A percentile compares a stretch with the other conserved stretches of the same genome.
phyloP scores from a whole-genome alignment of 2,797 vertebrate species.

The Hapalemur alaotrensis region DNA sequence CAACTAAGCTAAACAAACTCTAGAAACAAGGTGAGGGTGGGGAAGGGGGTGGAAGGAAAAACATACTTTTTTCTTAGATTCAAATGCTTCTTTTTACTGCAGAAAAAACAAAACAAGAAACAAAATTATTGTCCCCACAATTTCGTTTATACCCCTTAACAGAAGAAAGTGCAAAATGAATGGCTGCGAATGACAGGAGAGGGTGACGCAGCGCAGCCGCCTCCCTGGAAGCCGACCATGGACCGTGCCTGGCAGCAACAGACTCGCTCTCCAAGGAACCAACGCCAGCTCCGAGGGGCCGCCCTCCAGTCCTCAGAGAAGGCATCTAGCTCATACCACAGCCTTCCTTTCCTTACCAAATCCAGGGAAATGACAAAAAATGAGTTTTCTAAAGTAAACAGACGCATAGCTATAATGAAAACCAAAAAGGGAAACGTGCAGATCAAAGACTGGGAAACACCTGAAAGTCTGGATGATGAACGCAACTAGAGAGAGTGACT shows the following conservation, averaged over 20 bases:
- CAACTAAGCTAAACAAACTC: background rate
- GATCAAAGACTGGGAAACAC: background rate
- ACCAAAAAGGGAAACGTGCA: background rate
- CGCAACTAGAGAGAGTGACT: background rate
- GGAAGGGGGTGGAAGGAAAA: background rate
- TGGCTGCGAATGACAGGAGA: background rate
- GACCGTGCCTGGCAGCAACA: too few species aligned
- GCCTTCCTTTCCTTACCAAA: background rate
- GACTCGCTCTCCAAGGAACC: background rate
- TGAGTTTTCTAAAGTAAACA: background rate
- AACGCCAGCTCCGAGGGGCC: too few species aligned
- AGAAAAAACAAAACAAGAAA: background rate
- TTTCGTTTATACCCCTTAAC: background rate
- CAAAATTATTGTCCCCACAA: background rate
- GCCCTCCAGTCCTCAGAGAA: background rate
- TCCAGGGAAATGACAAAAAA: background rate
- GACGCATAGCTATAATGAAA: background rate
- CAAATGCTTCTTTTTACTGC: background rate
- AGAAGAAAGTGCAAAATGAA: background rate
- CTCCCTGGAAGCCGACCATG: too few species aligned
- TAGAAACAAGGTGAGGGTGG: background rate
- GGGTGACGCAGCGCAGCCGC: accelerated
- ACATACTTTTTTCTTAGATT: background rate
- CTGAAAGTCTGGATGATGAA: background rate
- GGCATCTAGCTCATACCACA: background rate